Evolutionary conservation across 2,797 vertebrate species (phyloP).

Genomic region (Malurus splendens): DNA sequence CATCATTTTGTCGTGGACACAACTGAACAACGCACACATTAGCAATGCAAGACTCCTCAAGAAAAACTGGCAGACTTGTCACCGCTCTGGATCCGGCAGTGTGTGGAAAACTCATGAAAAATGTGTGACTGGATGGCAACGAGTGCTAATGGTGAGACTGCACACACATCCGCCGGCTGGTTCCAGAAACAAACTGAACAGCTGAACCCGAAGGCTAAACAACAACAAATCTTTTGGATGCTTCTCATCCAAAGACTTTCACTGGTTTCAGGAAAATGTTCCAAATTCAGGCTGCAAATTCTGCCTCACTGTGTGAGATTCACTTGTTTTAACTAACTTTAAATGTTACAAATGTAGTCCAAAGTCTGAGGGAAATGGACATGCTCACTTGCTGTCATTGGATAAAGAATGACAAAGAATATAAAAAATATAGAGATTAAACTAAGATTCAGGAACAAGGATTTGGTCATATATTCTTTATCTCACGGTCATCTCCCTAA

Average conservation of each 20-base stretch:
- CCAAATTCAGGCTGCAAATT: neutral
- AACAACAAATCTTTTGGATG: neutral
- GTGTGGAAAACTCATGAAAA: neutral
- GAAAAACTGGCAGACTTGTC: neutral
- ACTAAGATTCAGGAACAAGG: neutral
- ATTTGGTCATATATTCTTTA: neutral
- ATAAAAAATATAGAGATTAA: neutral
- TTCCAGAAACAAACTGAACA: slow-evolving; percentile 19
- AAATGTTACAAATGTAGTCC: neutral
- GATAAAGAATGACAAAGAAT: neutral
- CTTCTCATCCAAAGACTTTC: neutral
- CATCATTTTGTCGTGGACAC: neutral
- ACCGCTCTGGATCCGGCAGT: neutral
- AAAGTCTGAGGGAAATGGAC: neutral
- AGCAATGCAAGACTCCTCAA: neutral
- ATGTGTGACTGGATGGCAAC: neutral
- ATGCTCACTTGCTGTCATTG: neutral
- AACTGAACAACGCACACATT: neutral
- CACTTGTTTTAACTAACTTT: neutral
- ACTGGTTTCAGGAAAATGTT: neutral
- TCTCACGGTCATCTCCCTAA: neutral
- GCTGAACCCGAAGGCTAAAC: neutral
- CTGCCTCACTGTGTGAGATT: neutral
- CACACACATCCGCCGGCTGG: neutral
- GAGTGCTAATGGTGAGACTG: neutral